Evolutionary conservation across 1,140 invertebrate genomes (phyloP), one percentile per base, ranked within the genome.

Genomic region (Mamestra configurata): DNA sequence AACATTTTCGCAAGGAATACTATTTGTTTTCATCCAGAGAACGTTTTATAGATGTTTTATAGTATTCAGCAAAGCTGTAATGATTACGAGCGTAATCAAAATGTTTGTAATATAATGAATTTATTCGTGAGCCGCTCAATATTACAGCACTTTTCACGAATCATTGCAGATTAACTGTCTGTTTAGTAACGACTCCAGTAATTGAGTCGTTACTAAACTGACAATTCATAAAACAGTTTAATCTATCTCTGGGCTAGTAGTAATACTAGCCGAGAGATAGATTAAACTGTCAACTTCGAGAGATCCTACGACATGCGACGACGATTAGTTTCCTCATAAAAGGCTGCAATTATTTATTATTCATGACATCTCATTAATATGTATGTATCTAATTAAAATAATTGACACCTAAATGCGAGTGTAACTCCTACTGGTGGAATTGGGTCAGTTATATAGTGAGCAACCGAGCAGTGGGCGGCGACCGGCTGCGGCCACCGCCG

Each of bases 321-420:
- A n/a, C 13, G 43, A 49, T 49, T 24, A 22, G 11, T 68, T 71
- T 53, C 46, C 46, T 51, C 20, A 51, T 43, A 71, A 20, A 53
- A 27, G 24, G n/a, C 7, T 71, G 43, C 22, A 13, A 71, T 71
- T 31, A 71, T 71, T 27, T 15, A 49, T 49, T 70, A 66, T 66
- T 40, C 61, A 40, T 66, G 66, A 49, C 43, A 49, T 10, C 68
- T 71, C 68, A 71, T 71, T 51, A 71, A 71, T 71, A 71, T 71
- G 46, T 71, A 71, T 71, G 22, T 15, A 24, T 13, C 43, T 68
- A 22, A 68, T 51, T 71, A 68, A 46, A 24, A 27, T 68, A 68
- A 51, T 53, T 49, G 68, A 49, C 64, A 68, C 68, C 68, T 31
- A 53, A 71, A 51, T 43, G 68, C 40, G 68, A 71, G 46, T 10